phyloP scores from a whole-genome alignment of 2,888 invertebrate genomes.

The Spisula solida region DNA sequence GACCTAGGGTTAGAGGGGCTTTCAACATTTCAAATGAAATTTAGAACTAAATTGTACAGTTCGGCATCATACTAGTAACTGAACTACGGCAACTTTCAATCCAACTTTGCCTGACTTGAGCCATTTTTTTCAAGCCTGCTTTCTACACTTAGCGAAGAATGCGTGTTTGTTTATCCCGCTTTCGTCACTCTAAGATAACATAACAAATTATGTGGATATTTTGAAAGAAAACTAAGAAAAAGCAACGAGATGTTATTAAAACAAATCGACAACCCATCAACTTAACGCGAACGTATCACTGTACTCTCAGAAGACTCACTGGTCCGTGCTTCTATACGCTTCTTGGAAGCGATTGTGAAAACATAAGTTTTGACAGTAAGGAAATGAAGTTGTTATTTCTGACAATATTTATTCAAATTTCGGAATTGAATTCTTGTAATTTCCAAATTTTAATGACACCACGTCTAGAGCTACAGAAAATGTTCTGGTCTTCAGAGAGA shows the following conservation, averaged over 20 bases:
- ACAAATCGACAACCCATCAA: constrained; percentile 59
- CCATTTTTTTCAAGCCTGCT: background rate
- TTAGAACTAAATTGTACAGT: no score
- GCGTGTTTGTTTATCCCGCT: constrained; percentile 53
- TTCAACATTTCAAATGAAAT: background rate
- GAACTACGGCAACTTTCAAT: no score
- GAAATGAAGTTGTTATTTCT: constrained; percentile 67
- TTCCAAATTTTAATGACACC: constrained; percentile 33
- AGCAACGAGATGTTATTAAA: constrained; percentile 59
- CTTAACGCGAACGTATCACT: background rate
- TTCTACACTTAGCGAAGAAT: constrained; percentile 17
- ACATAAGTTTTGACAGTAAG: constrained; percentile 58
- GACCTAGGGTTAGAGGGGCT: background rate
- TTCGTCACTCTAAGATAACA: constrained; percentile 46
- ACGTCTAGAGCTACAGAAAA: constrained; percentile 8
- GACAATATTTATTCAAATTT: constrained; percentile 60
- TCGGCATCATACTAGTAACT: no score
- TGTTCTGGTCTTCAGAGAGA: background rate
- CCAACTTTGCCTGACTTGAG: background rate
- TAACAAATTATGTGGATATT: constrained; percentile 56
- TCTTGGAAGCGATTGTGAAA: constrained; percentile 51
- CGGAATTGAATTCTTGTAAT: constrained; percentile 51
- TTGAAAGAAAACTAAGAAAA: constrained; percentile 63
- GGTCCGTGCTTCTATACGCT: constrained; percentile 30
- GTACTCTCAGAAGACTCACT: constrained; percentile 27